These are phyloP conservation scores for Pitta sordida DNA, from an alignment of 2,113 vertebrate genomes.

Conservation along the genomic window DNA sequence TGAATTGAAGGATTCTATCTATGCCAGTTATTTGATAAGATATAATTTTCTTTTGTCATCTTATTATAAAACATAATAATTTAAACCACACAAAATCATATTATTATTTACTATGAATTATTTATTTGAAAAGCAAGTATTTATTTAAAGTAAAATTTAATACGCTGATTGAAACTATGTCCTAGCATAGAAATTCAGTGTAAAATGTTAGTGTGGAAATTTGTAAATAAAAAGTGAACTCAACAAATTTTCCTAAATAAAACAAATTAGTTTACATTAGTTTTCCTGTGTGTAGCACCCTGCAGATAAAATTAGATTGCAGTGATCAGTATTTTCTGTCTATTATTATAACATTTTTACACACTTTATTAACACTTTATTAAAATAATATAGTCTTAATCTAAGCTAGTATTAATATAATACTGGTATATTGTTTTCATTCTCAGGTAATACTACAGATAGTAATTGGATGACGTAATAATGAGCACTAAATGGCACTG, in stretches of 20 bases:
- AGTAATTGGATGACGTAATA: neutral
- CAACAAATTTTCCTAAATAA: neutral
- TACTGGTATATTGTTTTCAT: neutral
- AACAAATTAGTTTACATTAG: neutral
- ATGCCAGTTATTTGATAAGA: neutral
- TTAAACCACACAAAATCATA: neutral
- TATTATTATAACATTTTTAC: neutral
- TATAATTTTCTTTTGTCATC: neutral
- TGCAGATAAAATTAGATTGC: neutral
- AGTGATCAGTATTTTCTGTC: neutral
- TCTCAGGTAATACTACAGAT: neutral
- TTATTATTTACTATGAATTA: accelerated
- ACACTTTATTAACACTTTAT: neutral
- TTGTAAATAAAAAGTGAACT: neutral
- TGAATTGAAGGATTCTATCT: neutral
- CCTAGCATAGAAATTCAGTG: neutral
- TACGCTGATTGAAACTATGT: neutral
- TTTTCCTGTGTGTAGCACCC: neutral
- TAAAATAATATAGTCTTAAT: neutral
- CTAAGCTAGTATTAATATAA: neutral
- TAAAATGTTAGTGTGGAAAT: neutral
- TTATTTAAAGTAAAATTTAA: neutral
- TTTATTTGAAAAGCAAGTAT: neutral
- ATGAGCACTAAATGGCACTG: neutral
- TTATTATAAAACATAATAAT: neutral